These are phyloP conservation scores for Clanis bilineata DNA, from an alignment of 2,888 invertebrate genomes.

Conservation along the genomic window DNA sequence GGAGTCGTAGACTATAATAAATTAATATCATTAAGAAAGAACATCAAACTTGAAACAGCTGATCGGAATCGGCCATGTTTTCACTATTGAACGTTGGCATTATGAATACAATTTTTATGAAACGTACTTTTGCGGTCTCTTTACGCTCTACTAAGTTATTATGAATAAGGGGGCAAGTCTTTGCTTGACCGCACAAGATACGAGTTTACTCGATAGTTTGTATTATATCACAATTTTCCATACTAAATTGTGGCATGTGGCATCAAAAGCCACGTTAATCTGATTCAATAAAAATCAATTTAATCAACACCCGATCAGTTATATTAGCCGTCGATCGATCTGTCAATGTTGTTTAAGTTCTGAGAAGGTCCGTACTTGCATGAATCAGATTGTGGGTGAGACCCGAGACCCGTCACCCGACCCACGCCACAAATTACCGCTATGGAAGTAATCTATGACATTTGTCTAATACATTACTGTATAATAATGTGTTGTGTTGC, in stretches of 20 bases:
- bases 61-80: too few species aligned
- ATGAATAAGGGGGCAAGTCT: too few species aligned
- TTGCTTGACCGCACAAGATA: too few species aligned
- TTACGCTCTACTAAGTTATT: too few species aligned
- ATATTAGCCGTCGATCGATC: background rate
- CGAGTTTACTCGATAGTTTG: too few species aligned
- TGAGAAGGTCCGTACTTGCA: conserved; percentile 1
- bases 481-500: background rate
- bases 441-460: conserved; percentile 6
- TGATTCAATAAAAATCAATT: background rate
- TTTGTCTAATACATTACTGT: background rate
- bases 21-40: too few species aligned
- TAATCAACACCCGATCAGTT: background rate
- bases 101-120: too few species aligned
- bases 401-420: background rate
- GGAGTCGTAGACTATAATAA: too few species aligned
- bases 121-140: too few species aligned
- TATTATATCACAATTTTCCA: too few species aligned
- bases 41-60: too few species aligned
- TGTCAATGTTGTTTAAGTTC: conserved; percentile 1
- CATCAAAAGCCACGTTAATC: background rate
- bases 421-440: conserved; percentile 1
- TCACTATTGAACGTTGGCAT: too few species aligned
- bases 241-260: background rate
- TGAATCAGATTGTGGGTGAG: conserved; percentile 9